Percentiles rank a stretch among this genome's conserved stretches.
phyloP scores from a whole-genome alignment of 2,888 invertebrate species.

The Aspidapion aeneum region DNA sequence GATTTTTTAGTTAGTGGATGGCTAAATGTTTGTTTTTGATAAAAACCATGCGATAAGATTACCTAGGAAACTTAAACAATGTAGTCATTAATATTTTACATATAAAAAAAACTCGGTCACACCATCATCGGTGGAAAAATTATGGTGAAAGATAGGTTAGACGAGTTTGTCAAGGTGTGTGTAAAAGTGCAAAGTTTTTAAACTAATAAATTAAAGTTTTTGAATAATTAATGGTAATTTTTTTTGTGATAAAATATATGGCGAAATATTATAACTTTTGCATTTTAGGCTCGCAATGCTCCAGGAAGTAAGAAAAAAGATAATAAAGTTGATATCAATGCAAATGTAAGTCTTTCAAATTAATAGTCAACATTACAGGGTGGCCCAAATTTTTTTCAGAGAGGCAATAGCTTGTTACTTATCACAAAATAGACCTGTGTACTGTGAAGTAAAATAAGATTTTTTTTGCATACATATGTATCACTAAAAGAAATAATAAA shows the following conservation, averaged over 20 bases:
- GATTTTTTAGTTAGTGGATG: too few relatives aligned
- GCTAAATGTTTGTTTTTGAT: not conserved
- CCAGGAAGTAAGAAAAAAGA: not conserved
- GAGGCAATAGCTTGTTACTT: too few relatives aligned
- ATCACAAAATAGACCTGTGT: too few relatives aligned
- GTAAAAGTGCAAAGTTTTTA: slow-evolving; percentile 1
- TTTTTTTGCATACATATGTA: too few relatives aligned
- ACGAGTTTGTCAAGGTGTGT: slow-evolving; percentile 31
- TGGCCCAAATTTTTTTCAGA: too few relatives aligned
- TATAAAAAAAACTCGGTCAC: slow-evolving; percentile 1
- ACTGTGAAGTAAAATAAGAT: too few relatives aligned
- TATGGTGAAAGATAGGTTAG: slow-evolving; percentile 39
- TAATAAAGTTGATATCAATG: not conserved
- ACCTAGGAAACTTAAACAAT: not conserved
- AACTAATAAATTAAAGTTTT: slow-evolving; percentile 4
- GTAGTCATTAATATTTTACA: not conserved
- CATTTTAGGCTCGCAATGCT: slow-evolving; percentile 11
- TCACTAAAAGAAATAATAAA: too few relatives aligned
- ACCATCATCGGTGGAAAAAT: too few relatives aligned
- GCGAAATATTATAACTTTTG: not conserved
- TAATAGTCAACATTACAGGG: too few relatives aligned
- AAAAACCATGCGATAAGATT: not conserved
- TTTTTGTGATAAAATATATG: not conserved
- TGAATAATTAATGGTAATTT: slow-evolving; percentile 19
- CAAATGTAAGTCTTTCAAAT: not conserved